A percentile compares a stretch with the other conserved stretches of the same genome.
Conservation (phyloP, 2,113 vertebrate species). For the Proterorhinus semilunaris region DNA sequence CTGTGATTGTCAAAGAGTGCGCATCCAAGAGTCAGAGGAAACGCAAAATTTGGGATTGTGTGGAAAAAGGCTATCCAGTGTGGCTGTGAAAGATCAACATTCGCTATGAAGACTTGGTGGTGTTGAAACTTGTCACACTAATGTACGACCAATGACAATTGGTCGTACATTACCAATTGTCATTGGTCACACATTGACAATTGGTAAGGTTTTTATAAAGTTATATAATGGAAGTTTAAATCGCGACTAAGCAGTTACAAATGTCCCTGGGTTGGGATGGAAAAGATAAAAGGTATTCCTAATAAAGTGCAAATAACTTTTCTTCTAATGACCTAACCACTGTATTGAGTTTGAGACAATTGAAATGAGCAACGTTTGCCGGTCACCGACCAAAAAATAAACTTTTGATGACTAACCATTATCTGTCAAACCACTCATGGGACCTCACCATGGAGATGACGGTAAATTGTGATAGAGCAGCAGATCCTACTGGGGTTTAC, state of each 20-base stretch:
- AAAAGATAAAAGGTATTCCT: too few species aligned
- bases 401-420: slow-evolving; percentile 26
- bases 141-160: background rate
- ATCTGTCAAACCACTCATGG: slow-evolving; percentile 37
- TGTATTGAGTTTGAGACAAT: slow-evolving; percentile 18
- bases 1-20: slow-evolving; percentile 56
- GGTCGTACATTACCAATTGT: too few species aligned
- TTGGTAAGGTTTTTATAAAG: too few species aligned
- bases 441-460: slow-evolving; percentile 63
- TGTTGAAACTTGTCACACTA: background rate
- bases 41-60: slow-evolving; percentile 55
- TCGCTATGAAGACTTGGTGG: slow-evolving; percentile 20
- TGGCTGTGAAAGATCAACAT: background rate
- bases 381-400: slow-evolving; percentile 13
- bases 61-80: slow-evolving; percentile 52
- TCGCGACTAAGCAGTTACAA: too few species aligned
- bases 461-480: background rate
- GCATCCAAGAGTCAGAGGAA: slow-evolving; percentile 58
- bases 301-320: too few species aligned
- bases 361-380: slow-evolving; percentile 13
- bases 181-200: background rate
- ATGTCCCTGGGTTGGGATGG: too few species aligned
- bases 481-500: slow-evolving; percentile 8
- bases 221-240: too few species aligned
- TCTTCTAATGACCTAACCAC: too few species aligned